A percentile compares a stretch with the other conserved stretches of the same genome.
phyloP scores from a whole-genome alignment of 2,113 vertebrate species.

The Paralichthys olivaceus region DNA sequence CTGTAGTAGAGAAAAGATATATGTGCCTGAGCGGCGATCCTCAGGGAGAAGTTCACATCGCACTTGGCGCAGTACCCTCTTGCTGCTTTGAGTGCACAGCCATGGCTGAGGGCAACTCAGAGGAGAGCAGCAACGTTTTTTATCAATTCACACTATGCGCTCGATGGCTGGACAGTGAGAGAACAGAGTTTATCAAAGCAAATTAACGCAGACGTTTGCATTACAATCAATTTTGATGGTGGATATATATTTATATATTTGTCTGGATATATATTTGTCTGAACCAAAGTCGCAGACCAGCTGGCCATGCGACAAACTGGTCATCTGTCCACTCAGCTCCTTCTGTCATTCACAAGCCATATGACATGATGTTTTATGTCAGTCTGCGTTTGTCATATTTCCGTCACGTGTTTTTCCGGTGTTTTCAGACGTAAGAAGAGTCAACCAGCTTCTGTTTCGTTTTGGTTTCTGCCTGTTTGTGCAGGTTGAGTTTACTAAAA shows the following conservation, averaged over 20 bases:
- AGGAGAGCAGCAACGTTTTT: background rate
- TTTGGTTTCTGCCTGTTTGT: background rate
- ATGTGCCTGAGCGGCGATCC: background rate
- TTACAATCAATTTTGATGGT: too few relatives aligned
- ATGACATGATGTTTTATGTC: background rate
- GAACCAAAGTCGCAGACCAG: background rate
- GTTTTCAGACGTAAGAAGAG: background rate
- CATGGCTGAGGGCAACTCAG: conserved; percentile 1
- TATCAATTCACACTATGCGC: background rate
- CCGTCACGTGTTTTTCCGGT: background rate
- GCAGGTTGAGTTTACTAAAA: background rate
- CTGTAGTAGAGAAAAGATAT: background rate
- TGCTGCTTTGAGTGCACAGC: background rate
- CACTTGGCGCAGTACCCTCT: background rate
- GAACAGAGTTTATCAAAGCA: background rate
- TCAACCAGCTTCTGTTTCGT: background rate
- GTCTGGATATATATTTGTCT: too few relatives aligned
- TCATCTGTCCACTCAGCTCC: background rate
- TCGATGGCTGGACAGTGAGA: background rate
- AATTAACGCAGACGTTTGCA: background rate
- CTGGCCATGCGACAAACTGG: too few relatives aligned
- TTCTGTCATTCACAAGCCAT: background rate
- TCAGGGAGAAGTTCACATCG: background rate
- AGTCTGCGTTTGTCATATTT: too few relatives aligned
- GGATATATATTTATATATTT: too few relatives aligned